Conservation (phyloP, 2,888 invertebrate species). For the Archips xylosteana region DNA sequence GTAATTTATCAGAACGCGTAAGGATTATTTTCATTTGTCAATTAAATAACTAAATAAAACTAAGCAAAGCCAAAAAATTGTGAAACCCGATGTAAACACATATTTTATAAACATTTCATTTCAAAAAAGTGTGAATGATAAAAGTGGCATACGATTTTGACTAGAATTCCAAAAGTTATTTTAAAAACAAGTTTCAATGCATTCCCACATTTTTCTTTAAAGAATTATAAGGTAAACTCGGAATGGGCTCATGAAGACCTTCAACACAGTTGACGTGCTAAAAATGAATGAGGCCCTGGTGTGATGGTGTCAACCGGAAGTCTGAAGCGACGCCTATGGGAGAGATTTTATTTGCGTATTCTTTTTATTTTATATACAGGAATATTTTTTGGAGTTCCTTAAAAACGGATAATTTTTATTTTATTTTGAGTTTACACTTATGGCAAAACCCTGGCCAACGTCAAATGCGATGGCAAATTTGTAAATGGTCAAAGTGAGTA, state of each 20-base stretch:
- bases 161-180: background rate
- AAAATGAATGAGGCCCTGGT: slow-evolving; percentile 22
- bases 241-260: background rate
- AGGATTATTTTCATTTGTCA: no score
- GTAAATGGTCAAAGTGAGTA: no score
- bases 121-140: background rate
- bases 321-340: background rate
- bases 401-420: background rate
- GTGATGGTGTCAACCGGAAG: slow-evolving; percentile 1
- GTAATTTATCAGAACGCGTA: no score
- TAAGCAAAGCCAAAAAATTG: no score
- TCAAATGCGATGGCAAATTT: no score
- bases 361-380: background rate
- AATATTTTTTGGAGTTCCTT: background rate
- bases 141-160: background rate
- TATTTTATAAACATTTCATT: no score
- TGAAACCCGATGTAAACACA: no score
- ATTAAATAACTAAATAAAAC: no score
- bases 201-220: background rate
- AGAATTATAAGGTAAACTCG: background rate
- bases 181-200: background rate
- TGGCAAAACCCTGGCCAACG: no score
- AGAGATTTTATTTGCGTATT: background rate
- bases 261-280: slow-evolving; percentile 3
- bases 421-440: no score